Percentiles rank a stretch among this genome's conserved stretches.
These are phyloP conservation scores for Quiscalus mexicanus DNA, from an alignment of 2,113 vertebrate genomes.

Conservation along the genomic window DNA sequence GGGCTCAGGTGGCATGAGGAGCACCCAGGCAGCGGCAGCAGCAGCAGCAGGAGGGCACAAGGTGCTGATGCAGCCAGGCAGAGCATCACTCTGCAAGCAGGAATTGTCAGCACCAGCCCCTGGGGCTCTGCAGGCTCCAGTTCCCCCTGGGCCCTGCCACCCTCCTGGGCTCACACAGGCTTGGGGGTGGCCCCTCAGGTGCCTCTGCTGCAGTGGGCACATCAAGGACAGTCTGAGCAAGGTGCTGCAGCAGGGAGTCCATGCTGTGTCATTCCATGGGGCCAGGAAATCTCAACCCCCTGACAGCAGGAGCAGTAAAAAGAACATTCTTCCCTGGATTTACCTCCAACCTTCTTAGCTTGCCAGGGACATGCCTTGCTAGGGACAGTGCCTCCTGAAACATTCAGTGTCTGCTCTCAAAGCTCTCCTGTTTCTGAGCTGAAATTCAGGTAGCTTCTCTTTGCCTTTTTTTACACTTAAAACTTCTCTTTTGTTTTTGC, in stretches of 20 bases:
- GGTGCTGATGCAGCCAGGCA: background rate
- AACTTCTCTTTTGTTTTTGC: background rate
- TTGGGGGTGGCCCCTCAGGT: background rate
- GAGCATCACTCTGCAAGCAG: fast-evolving
- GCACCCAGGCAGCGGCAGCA: background rate
- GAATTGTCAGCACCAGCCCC: background rate
- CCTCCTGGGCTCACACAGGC: background rate
- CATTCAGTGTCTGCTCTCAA: background rate
- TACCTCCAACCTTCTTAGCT: background rate
- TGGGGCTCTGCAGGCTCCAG: background rate
- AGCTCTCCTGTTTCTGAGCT: background rate
- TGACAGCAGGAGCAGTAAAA: background rate
- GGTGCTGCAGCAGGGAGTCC: background rate
- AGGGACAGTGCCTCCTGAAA: background rate
- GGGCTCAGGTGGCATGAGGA: fast-evolving
- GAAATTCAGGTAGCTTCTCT: background rate
- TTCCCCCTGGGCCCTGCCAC: background rate
- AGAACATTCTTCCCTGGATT: background rate
- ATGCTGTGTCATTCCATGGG: fast-evolving
- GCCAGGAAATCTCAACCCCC: background rate
- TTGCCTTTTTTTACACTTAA: background rate
- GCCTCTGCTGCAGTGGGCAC: background rate
- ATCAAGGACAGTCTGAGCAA: background rate
- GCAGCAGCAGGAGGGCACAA: background rate
- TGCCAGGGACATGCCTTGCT: background rate